Conservation (phyloP, 1,140 invertebrate genomes). For the Odontomachus brunneus region DNA sequence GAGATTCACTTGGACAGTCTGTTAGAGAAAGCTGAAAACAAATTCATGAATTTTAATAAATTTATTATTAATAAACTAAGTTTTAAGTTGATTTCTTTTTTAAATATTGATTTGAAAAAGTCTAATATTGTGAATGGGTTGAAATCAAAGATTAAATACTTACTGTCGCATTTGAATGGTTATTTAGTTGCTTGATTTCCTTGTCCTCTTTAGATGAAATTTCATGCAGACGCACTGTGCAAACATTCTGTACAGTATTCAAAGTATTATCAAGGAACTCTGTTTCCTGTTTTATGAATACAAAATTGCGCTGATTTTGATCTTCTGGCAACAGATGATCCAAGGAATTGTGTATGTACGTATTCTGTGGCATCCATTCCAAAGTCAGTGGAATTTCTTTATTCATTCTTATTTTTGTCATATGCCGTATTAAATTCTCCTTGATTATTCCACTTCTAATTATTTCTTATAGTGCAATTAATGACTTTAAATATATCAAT, state of each 20-base stretch:
- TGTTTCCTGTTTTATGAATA: slow-evolving; percentile 31
- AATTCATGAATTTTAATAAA: neutral
- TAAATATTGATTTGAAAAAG: neutral
- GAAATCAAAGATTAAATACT: neutral
- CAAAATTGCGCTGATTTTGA: slow-evolving; percentile 1
- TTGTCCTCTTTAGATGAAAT: slow-evolving; percentile 21
- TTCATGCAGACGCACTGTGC: neutral
- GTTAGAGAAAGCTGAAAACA: neutral
- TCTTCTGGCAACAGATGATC: slow-evolving; percentile 38
- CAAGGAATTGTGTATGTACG: slow-evolving; percentile 33
- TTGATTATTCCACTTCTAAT: neutral
- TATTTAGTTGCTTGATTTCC: neutral
- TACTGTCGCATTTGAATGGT: slow-evolving; percentile 4
- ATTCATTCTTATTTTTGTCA: slow-evolving; percentile 45
- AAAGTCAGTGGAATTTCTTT: slow-evolving; percentile 38
- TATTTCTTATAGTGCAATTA: slow-evolving; percentile 16
- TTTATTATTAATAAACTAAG: no score
- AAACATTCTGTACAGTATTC: slow-evolving; percentile 12
- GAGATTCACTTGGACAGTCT: neutral
- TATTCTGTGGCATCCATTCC: slow-evolving; percentile 42
- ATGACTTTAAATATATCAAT: neutral
- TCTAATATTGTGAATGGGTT: neutral
- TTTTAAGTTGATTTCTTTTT: no score
- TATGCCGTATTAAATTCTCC: neutral
- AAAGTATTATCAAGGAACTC: slow-evolving; percentile 7